Evolutionary conservation across 2,888 invertebrate genomes (phyloP), one percentile per base, ranked within the genome.

Genomic region (Acronicta alni): DNA sequence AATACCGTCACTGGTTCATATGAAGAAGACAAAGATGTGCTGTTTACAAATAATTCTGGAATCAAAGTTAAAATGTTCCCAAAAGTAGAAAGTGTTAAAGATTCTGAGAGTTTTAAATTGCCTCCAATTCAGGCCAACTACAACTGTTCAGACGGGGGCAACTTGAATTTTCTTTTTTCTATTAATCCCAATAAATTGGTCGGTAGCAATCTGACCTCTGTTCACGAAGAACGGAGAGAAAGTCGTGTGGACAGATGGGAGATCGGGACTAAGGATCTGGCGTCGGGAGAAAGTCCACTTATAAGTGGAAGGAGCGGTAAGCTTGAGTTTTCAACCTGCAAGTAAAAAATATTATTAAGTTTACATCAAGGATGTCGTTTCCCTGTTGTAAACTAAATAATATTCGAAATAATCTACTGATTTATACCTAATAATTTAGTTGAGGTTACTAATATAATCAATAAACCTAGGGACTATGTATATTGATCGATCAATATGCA

Each of bases 241-340:
- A 74, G 62, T 37, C 35, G 39, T 18, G n/a, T 73, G 3, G 83
- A 87, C 46, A 77, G 86, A 43, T 90, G 90, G 89, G 87, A 90
- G 45, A 73, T 87, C 1, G 75, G 72, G 14, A 67, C 76, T 1
- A 85, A 86, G 48, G 79, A 87, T 3, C 69, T 91, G 9, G 92
- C 89, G 7, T 83, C 91, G 7, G 92, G 93, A 2, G 93, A 93
- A 80, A 86, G 88, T 67, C 69, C 81, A 16, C 72, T 75, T 18
- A 85, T 89, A 35, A 86, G 69, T 64, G 81, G 79, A 38, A 82
- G 72, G 65, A 82, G 63, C 66, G 87, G 92, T 92, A 81, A 83
- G 82, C 46, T 7, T 37, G 35, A n/a, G n/a, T 4, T 35, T 12
- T n/a, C 35, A n/a, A 14, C 3, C n/a, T 30, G 30, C 3, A 12